phyloP scores from a whole-genome alignment of 2,797 vertebrate genomes.

The Pipistrellus nathusii region DNA sequence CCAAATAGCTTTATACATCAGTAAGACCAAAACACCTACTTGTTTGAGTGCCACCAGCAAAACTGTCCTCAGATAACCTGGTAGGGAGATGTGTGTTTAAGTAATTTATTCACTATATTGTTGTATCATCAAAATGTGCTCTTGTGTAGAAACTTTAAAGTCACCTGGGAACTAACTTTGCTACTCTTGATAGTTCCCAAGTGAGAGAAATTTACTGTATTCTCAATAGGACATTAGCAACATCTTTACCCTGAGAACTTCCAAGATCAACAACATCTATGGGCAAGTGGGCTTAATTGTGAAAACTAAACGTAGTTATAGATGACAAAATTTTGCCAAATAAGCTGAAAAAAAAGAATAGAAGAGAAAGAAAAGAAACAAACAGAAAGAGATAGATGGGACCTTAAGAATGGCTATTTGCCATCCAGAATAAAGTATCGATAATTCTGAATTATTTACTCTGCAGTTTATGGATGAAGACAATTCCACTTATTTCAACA shows the following conservation, averaged over 20 bases:
- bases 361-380: not conserved
- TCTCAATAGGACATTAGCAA: not conserved
- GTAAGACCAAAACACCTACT: not conserved
- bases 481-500: not conserved
- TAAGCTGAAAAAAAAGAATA: not conserved
- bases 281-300: not conserved
- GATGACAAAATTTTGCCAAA: not conserved
- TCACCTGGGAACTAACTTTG: not conserved
- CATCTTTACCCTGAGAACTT: not conserved
- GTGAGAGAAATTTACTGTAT: not conserved
- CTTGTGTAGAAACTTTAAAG: not conserved
- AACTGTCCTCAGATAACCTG: not conserved
- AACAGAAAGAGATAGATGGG: not conserved
- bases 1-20: not conserved
- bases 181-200: too few relatives aligned
- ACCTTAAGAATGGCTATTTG: not conserved
- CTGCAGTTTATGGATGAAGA: not conserved
- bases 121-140: not conserved
- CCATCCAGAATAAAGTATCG: not conserved
- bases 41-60: not conserved
- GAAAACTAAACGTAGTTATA: not conserved
- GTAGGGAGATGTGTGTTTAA: not conserved
- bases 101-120: not conserved
- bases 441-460: not conserved
- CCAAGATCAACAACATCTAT: not conserved